Evolutionary conservation across 2,797 vertebrate genomes (phyloP).

Genomic region (Benthosema pterotum): DNA sequence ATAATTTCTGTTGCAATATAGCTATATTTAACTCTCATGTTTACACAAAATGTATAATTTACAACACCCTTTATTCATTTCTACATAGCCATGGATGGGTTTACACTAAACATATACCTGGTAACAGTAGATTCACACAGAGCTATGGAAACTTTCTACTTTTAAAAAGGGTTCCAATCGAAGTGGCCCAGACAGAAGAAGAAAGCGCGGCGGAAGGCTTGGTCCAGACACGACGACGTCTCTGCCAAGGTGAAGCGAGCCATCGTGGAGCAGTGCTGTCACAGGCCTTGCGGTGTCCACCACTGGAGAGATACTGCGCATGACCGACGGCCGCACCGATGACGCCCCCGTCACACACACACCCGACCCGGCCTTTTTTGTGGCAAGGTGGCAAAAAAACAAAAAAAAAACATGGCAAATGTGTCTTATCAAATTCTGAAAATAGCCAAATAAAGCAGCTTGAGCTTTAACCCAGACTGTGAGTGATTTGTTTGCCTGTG

Average conservation of each 20-base stretch:
- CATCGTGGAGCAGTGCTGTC: constrained; percentile 91
- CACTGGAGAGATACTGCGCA: constrained; percentile 91
- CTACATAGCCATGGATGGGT: constrained; percentile 57
- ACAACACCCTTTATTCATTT: no score
- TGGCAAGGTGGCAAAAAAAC: constrained; percentile 43
- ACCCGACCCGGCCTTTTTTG: constrained; percentile 48
- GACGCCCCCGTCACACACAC: constrained; percentile 28
- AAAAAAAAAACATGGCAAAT: constrained; percentile 55
- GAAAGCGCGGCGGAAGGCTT: constrained; percentile 42
- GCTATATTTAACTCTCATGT: no score
- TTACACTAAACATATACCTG: constrained; percentile 51
- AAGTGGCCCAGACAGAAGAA: constrained; percentile 45
- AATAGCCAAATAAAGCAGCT: constrained; percentile 71
- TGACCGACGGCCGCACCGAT: constrained; percentile 70
- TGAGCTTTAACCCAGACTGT: constrained; percentile 63
- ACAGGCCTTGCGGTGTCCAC: constrained; percentile 85
- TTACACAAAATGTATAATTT: no score
- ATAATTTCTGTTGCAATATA: no score
- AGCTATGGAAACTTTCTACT: constrained; percentile 46
- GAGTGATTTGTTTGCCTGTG: constrained; percentile 53
- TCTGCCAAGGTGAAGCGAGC: constrained; percentile 86
- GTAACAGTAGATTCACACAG: constrained; percentile 33
- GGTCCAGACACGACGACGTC: constrained; percentile 60
- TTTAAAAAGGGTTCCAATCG: constrained; percentile 67
- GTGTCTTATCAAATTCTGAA: constrained; percentile 59